These are phyloP conservation scores for Suillia variegata DNA, from an alignment of 2,888 invertebrate genomes.

Conservation along the genomic window DNA sequence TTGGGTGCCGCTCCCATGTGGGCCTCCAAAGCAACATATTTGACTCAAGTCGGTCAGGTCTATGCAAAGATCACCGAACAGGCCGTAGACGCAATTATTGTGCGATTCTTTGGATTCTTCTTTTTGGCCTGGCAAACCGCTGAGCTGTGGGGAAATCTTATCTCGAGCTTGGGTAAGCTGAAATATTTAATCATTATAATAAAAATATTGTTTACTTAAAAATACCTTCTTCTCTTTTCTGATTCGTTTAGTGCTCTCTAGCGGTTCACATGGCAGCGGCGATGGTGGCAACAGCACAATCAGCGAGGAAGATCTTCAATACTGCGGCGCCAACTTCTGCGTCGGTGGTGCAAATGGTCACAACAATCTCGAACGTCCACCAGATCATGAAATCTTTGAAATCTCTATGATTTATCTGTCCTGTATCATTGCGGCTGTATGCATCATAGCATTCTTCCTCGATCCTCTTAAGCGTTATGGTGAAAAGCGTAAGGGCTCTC, in stretches of 20 bases:
- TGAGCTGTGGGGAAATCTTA: conserved; percentile 94
- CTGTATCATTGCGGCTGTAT: conserved; percentile 83
- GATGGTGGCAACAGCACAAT: conserved; percentile 59
- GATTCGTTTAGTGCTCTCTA: conserved; percentile 67
- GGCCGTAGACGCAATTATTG: conserved; percentile 89
- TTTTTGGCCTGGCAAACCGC: conserved; percentile 97
- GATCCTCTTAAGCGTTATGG: conserved; percentile 92
- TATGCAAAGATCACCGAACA: conserved; percentile 88
- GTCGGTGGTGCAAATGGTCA: conserved; percentile 73
- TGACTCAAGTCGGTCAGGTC: conserved; percentile 91
- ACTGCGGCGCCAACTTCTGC: conserved; percentile 84
- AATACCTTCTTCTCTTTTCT: background rate
- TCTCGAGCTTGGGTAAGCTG: conserved; percentile 77
- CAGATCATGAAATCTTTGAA: conserved; percentile 83
- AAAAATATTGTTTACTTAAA: conserved; percentile 4
- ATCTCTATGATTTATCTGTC: conserved; percentile 87
- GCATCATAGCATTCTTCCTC: conserved; percentile 84
- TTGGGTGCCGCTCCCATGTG: conserved; percentile 97
- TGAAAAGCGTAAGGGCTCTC: conserved; percentile 78
- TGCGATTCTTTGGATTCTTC: conserved; percentile 97
- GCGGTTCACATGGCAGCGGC: conserved; percentile 70
- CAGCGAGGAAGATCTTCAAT: conserved; percentile 64
- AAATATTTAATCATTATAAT: too few species aligned
- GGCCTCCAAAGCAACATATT: conserved; percentile 97
- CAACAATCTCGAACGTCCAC: conserved; percentile 79